These are phyloP conservation scores for Eupeodes latifasciatus DNA, from an alignment of 2,888 invertebrate species.

Conservation along the genomic window DNA sequence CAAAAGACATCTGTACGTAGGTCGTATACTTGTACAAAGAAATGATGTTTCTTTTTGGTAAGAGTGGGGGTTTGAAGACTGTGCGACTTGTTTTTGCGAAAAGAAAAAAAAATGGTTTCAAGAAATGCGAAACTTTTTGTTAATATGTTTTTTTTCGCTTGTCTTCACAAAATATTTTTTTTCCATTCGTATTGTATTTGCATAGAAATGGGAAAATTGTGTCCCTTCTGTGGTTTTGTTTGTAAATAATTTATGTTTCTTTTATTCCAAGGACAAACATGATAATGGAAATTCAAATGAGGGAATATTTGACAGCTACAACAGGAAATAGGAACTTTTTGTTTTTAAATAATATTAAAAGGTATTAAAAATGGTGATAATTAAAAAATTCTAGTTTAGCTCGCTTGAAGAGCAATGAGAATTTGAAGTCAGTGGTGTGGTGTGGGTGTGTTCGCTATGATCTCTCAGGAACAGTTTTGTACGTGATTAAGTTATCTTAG, in stretches of 20 bases:
- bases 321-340: neutral
- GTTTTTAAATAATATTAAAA: neutral
- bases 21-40: neutral
- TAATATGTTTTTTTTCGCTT: slow-evolving; percentile 51
- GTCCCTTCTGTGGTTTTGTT: slow-evolving; percentile 58
- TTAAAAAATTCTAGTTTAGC: neutral
- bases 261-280: slow-evolving; percentile 27
- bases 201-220: slow-evolving; percentile 69
- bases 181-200: slow-evolving; percentile 52
- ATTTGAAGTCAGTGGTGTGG: too few species aligned
- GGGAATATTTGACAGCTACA: slow-evolving; percentile 50
- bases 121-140: slow-evolving; percentile 69
- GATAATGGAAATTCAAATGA: slow-evolving; percentile 50
- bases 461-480: too few species aligned
- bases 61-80: neutral
- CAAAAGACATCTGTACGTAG: slow-evolving; percentile 41
- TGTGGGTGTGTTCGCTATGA: too few species aligned
- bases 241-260: slow-evolving; percentile 33
- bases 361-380: neutral
- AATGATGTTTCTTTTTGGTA: neutral
- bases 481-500: too few species aligned
- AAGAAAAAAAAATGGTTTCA: slow-evolving; percentile 52
- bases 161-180: slow-evolving; percentile 29
- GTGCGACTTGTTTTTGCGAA: slow-evolving; percentile 30
- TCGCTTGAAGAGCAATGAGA: too few species aligned